Base-by-base conservation (phyloP, 2,888 invertebrate species). In the Lithosia quadra region DNA sequence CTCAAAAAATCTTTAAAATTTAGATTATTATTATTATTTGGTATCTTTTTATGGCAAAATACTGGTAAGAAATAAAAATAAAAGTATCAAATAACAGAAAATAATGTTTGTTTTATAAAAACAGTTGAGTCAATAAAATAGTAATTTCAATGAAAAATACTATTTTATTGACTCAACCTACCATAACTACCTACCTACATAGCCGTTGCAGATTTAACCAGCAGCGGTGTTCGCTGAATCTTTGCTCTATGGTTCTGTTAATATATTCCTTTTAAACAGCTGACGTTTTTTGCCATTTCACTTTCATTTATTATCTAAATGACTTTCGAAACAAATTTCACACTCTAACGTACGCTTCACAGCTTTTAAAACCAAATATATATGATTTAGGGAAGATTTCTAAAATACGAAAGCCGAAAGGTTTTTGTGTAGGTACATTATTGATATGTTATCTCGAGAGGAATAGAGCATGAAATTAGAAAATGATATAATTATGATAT, bases 271-370 rank as follows among this genome's bases (percentile, higher is more conserved):
- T 49, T 18, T 43, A 7, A 43, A 43, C 43, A 49, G n/a, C n/a
- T 9, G 49, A 49, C 18, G 49, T 9, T 49, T 49, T 49, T 49
- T 49, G 49, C 49, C 49, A 2, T 49, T 49, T 49, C 49, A 49
- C 49, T 49, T 49, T 49, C 49, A 49, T 49, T 49, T 49, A 49
- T 49, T 49, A 49, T 49, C 49, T 49, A 7, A 7, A 49, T 49
- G 49, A 49, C 49, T 49, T 49, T 49, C 49, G 49, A 49, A 49
- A 49, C 49, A n/a, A n/a, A 49, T 49, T 49, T 49, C 49, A n/a
- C n/a, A 49, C 49, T n/a, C 49, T n/a, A n/a, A 18, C 18, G 49
- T n/a, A n/a, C n/a, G 18, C 49, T n/a, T n/a, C 49, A n/a, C 49
- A 49, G 49, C 9, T n/a, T 49, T 49, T 49, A n/a, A 7, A n/a